Conservation (phyloP, 2,888 invertebrate genomes). For the Melinopterus prodromus region DNA sequence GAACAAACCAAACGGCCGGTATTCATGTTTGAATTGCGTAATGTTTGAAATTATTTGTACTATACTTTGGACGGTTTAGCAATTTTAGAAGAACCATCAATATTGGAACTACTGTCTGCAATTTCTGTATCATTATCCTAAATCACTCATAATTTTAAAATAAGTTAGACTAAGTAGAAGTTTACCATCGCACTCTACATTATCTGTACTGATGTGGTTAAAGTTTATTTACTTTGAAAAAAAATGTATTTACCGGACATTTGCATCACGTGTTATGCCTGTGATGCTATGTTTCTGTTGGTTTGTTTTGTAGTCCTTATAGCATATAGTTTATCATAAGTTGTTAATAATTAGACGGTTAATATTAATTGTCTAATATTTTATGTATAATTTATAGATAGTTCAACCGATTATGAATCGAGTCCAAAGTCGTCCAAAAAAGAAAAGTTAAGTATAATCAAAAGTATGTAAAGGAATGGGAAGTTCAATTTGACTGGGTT, state of each 20-base stretch:
- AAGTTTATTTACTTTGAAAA: too few species aligned
- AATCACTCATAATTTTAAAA: too few species aligned
- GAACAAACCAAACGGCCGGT: too few species aligned
- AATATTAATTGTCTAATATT: neutral
- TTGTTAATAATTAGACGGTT: neutral
- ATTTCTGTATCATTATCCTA: too few species aligned
- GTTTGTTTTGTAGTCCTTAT: neutral
- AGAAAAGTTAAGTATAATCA: constrained; percentile 4
- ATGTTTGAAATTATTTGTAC: too few species aligned
- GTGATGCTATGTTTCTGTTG: neutral
- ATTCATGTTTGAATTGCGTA: too few species aligned
- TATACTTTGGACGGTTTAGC: too few species aligned
- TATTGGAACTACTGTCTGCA: too few species aligned
- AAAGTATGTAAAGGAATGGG: neutral
- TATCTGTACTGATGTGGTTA: too few species aligned
- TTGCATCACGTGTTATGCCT: neutral
- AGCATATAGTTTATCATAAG: neutral
- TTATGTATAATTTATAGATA: neutral
- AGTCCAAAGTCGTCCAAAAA: constrained; percentile 4
- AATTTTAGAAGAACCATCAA: too few species aligned
- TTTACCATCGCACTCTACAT: too few species aligned
- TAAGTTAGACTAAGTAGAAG: too few species aligned
- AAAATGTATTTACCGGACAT: constrained; percentile 4
- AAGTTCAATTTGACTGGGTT: neutral
- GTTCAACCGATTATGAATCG: neutral